phyloP scores from a whole-genome alignment of 2,113 vertebrate species.

The Trochalopteron elliotii region DNA sequence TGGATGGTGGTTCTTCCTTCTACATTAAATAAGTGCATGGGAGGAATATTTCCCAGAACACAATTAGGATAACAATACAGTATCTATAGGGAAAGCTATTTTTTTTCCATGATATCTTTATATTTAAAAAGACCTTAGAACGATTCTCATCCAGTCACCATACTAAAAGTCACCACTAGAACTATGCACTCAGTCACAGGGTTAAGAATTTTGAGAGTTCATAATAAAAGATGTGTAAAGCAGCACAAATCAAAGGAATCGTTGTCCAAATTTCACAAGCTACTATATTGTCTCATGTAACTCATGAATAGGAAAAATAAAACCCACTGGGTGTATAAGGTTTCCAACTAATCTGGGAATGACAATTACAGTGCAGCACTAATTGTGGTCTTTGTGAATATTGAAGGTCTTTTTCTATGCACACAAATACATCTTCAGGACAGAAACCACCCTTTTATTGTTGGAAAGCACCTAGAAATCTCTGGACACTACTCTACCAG shows the following conservation, averaged over 20 bases:
- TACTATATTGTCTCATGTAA: not conserved
- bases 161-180: not conserved
- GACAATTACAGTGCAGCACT: not conserved
- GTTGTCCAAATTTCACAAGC: not conserved
- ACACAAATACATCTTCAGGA: not conserved
- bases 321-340: not conserved
- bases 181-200: not conserved
- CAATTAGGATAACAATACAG: not conserved
- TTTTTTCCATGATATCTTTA: not conserved
- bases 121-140: not conserved
- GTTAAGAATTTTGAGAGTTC: not conserved
- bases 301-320: not conserved
- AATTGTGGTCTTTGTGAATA: conserved; percentile 16
- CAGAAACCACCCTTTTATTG: conserved; percentile 17
- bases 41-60: not conserved
- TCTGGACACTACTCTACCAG: not conserved
- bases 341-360: not conserved
- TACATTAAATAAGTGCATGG: not conserved
- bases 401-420: not conserved
- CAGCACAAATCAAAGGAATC: not conserved
- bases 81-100: not conserved
- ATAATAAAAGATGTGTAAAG: not conserved
- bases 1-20: not conserved
- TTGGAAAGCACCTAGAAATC: conserved; percentile 33
- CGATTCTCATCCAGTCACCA: not conserved